phyloP scores from a whole-genome alignment of 2,888 invertebrate genomes.

The Dione vanillae region DNA sequence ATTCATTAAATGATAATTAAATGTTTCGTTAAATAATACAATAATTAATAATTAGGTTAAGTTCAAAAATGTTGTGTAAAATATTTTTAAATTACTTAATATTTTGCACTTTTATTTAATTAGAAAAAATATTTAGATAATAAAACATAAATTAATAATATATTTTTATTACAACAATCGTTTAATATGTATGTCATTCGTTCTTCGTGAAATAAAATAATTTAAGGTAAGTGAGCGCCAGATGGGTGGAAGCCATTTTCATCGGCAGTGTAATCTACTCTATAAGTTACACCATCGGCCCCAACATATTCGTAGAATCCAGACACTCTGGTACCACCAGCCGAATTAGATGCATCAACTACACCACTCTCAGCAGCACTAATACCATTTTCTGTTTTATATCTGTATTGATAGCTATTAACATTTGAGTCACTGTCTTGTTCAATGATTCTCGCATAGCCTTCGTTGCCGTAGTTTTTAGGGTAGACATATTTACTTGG shows the following conservation, averaged over 20 bases:
- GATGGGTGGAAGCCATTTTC: slow-evolving; percentile 84
- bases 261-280: slow-evolving; percentile 85
- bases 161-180: slow-evolving; percentile 8
- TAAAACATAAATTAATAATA: slow-evolving; percentile 14
- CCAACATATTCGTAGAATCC: slow-evolving; percentile 89
- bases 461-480: slow-evolving; percentile 67
- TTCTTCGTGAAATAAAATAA: slow-evolving; percentile 13
- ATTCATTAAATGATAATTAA: too few relatives aligned
- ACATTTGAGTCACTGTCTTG: slow-evolving; percentile 77
- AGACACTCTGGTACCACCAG: slow-evolving; percentile 84
- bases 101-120: too few relatives aligned
- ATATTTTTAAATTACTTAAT: too few relatives aligned
- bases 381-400: slow-evolving; percentile 87
- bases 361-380: slow-evolving; percentile 86
- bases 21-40: too few relatives aligned
- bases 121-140: too few relatives aligned
- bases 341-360: slow-evolving; percentile 78
- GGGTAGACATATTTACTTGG: slow-evolving; percentile 48
- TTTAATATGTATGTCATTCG: slow-evolving; percentile 22
- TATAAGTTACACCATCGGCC: slow-evolving; percentile 84
- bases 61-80: too few relatives aligned
- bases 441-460: slow-evolving; percentile 81
- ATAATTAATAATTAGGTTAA: too few relatives aligned
- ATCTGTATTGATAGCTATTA: slow-evolving; percentile 85
- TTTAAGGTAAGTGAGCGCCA: slow-evolving; percentile 79